These are phyloP conservation scores for Tapera naevia DNA, from an alignment of 2,797 vertebrate species.

Conservation along the genomic window DNA sequence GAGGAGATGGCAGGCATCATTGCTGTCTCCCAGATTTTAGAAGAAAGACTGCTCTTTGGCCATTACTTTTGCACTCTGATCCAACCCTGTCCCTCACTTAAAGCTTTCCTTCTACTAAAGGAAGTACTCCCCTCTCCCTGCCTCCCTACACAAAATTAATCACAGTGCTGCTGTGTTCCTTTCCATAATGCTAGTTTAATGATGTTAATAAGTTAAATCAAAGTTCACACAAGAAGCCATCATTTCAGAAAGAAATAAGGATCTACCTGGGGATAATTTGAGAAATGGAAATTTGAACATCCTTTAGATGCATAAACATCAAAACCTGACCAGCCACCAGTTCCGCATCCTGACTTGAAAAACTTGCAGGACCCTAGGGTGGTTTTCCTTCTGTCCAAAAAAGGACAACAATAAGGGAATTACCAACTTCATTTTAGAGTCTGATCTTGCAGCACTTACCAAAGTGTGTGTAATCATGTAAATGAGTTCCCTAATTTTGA, in stretches of 20 bases:
- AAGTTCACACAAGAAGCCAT: neutral
- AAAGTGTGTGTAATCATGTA: neutral
- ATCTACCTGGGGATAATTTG: neutral
- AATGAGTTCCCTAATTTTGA: neutral
- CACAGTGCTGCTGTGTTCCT: neutral
- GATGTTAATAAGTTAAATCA: neutral
- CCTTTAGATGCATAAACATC: neutral
- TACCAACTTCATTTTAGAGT: neutral
- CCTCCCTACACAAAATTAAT: neutral
- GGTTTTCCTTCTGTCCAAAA: neutral
- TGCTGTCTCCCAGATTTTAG: neutral
- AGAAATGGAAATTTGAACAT: neutral
- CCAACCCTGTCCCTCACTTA: neutral
- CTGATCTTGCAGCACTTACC: neutral
- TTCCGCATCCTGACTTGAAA: neutral
- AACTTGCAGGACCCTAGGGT: neutral
- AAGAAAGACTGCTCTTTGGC: neutral
- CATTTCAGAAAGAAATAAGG: neutral
- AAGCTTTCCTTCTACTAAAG: neutral
- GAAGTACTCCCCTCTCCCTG: neutral
- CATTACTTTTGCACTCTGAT: neutral
- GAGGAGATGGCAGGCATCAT: neutral
- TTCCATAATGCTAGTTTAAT: neutral
- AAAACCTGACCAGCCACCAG: neutral
- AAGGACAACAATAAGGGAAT: neutral